Evolutionary conservation across 2,888 invertebrate genomes (phyloP), one percentile per base, ranked within the genome.

Genomic region (Euproctis similis): DNA sequence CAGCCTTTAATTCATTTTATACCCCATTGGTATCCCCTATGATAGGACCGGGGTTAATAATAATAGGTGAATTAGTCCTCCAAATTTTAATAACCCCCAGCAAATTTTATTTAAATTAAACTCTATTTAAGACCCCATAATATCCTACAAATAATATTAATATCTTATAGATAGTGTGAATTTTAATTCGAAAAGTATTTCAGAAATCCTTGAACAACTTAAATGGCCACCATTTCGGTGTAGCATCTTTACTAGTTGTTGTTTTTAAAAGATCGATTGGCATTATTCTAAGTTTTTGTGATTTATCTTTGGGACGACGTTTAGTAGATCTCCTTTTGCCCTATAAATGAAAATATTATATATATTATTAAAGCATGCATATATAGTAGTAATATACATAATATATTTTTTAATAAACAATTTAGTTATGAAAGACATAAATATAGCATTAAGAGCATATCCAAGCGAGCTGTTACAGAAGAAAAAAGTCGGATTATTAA

Each of bases 261-360:
- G 4, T 10, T 23, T 48, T 22, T 5, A n/a, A n/a, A n/a, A n/a
- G n/a, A n/a, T n/a, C n/a, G n/a, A n/a, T n/a, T n/a, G n/a, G n/a
- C n/a, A n/a, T n/a, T n/a, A n/a, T n/a, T n/a, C 53, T 51, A 39
- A 64, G 21, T 44, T 53, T 62, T 46, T 68, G 55, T 34, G 55
- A 53, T 48, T 62, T 61, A 40, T 50, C 46, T 41, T n/a, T n/a
- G n/a, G 46, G 51, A 19, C 42, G 54, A 29, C 53, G 60, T 14
- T 36, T 42, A 8, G 36, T 18, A 30, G 55, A 26, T 37, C 44
- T 70, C 59, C 55, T 46, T 64, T 63, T 71, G 18, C 57, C 62
- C 78, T 78, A n/a, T n/a, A n/a, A n/a, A n/a, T n/a, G 78, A 11
- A 77, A 74, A 66, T 36, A 48, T 36, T 39, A 52, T 42, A n/a